Evolutionary conservation across 2,888 invertebrate species (phyloP), one percentile per base, ranked within the genome.

Genomic region (Cybosia mesomella): DNA sequence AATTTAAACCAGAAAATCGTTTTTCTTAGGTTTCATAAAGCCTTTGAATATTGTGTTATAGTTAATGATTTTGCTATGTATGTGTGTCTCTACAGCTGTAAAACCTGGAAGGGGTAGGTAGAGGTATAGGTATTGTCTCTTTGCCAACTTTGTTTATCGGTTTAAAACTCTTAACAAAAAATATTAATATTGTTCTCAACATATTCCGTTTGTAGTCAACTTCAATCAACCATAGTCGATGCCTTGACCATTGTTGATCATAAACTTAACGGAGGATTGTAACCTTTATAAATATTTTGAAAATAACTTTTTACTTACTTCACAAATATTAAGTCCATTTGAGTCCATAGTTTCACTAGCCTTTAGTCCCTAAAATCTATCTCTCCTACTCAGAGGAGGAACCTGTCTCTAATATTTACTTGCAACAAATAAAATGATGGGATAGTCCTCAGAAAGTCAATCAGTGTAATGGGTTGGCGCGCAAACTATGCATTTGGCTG

Each of bases 401-500:
- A 49, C 58, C 43, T 39, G 22, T 28, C 32, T 43, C 64, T 53
- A 68, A 68, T 68, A 62, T 66, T 39, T 66, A 66, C 58, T 66
- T 62, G 66, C 60, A 73, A 72, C 76, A 75, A 78, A 80, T 71
- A 70, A 70, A 75, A 70, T 67, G 60, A 68, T 73, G 71, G 76
- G 66, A 70, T 73, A 68, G 68, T 76, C 79, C 39, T 75, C 60
- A 74, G 75, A 83, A 84, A 89, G 84, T 83, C 84, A 89, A 91
- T 91, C 88, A 86, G 76, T 74, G 82, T 91, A 91, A 91, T 91
- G 89, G 89, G 54, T 66, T 76, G 70, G 70, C 74, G 70, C 74
- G 81, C 85, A 84, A 83, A 85, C 86, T 88, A 87, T 90, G 89
- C 88, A 89, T 90, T 91, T 88, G 71, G 83, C 83, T 91, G 91